Conservation (phyloP, 2,888 invertebrate genomes). For the Buathra laborator region DNA sequence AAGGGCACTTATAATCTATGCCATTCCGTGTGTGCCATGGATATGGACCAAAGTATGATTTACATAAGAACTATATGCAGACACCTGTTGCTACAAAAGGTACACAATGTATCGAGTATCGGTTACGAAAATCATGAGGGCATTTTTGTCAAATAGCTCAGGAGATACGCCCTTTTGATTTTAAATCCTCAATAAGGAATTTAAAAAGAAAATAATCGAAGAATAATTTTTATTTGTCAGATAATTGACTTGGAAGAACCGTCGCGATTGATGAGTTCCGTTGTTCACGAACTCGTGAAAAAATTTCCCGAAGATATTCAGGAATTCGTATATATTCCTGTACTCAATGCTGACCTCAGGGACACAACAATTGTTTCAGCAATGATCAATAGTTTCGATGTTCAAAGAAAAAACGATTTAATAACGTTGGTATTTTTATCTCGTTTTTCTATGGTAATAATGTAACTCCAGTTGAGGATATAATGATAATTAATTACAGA, state of each 20-base stretch:
- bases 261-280: slow-evolving; percentile 73
- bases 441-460: background rate
- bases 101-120: slow-evolving; percentile 51
- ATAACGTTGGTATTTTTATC: slow-evolving; percentile 57
- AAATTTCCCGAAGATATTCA: slow-evolving; percentile 79
- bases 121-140: no score
- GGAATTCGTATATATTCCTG: slow-evolving; percentile 76
- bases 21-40: slow-evolving; percentile 73
- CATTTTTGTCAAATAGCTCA: no score
- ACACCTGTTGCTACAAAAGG: slow-evolving; percentile 77
- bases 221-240: slow-evolving; percentile 62
- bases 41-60: slow-evolving; percentile 72
- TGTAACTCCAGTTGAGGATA: slow-evolving; percentile 59
- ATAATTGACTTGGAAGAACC: slow-evolving; percentile 74
- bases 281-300: slow-evolving; percentile 71
- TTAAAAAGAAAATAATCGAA: background rate
- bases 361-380: slow-evolving; percentile 68
- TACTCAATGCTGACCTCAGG: slow-evolving; percentile 76
- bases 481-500: slow-evolving; percentile 70
- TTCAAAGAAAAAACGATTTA: slow-evolving; percentile 55
- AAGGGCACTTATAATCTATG: slow-evolving; percentile 78
- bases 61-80: slow-evolving; percentile 74
- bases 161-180: background rate
- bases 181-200: background rate
- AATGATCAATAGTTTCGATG: slow-evolving; percentile 57